Base-by-base conservation (phyloP, 1,140 invertebrate species). In the Batillaria attramentaria region DNA sequence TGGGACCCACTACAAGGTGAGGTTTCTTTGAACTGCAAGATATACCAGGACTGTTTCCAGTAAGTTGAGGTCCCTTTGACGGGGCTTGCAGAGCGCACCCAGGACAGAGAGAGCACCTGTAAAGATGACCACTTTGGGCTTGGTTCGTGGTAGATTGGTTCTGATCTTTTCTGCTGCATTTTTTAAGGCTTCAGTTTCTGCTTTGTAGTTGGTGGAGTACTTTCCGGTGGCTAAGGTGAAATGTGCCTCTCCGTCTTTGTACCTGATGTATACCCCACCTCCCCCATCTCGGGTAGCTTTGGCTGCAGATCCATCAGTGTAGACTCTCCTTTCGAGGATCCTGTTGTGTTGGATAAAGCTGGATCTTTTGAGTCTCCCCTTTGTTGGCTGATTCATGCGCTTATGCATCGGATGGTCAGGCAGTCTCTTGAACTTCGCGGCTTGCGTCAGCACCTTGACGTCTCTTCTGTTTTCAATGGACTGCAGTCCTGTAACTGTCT, bases 251-350 rank as follows among this genome's bases (percentile, higher is more conserved):
- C 57, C 10, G n/a, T 62, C 10, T 10, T n/a, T 62, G 57, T 62
- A 62, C 24, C 57, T 62, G 57, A 62, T 62, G 57, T 62, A 62
- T 31, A 3, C 57, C 8, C 57, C 57, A 10, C 57, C 57, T n/a
- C 57, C 10, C n/a, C 57, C 57, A n/a, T 62, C 57, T 62, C 57
- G 57, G 57, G n/a, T n/a, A n/a, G 57, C 57, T 3, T 62, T 31
- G 33, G 24, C 57, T n/a, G 2, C 13, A 62, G 13, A 62, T 62
- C n/a, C 57, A 3, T 62, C 57, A 16, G 3, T 62, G 57, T 28
- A 62, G 1, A n/a, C 31, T 24, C 31, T 66, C 39, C 65, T 66
- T 66, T 66, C 65, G 18, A 33, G 65, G 28, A 35, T 66, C 33
- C 3, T 66, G 65, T 37, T 33, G 18, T 33, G 65, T 37, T 66